Evolutionary conservation across 2,113 vertebrate genomes (phyloP), one percentile per base, ranked within the genome.

Genomic region (Genyomyrus donnyi): DNA sequence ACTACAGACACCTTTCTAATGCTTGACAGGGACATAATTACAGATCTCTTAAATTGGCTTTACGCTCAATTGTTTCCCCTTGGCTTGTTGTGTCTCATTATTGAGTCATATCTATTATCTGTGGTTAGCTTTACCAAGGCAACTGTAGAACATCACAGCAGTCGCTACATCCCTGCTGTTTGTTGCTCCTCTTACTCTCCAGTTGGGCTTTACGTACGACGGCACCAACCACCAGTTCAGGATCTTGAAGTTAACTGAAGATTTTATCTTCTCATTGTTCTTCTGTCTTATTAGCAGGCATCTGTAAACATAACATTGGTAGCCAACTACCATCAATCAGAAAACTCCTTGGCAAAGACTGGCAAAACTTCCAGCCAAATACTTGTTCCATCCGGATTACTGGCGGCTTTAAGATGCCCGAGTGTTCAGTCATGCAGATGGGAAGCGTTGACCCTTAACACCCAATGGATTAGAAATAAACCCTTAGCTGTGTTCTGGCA

Each of bases 11-110:
- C 83, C 45, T 85, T 42, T 24, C 42, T 46, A 85, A 85, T 85
- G 83, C 45, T 85, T 45, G 83, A 45, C 83, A 85, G 83, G 42
- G 83, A n/a, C 24, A 48, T 85, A 85, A 85, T 85, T 85, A 85
- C 83, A 42, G 15, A 48, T 85, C 83, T 85, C 45, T 45, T n/a
- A 85, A 85, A 85, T 85, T 85, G 21, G 83, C 83, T 48, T 85
- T 85, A 85, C 9, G 21, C 45, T 48, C 83, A 48, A 10, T 85
- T 85, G 83, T 48, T 85, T 85, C 45, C 83, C 83, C 83, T 35
- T 80, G 74, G 31, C 74, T 80, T 80, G 74, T 80, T 39, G 5
- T 15, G 6, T 80, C 13, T 85, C 21, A 85, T 85, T 85, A 48
- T 48, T 48, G 83, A 85, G 83, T 48, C 83, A 85, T 45, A 17